Base-by-base conservation (phyloP, 2,888 invertebrate genomes). In the Anthophora plumipes region DNA sequence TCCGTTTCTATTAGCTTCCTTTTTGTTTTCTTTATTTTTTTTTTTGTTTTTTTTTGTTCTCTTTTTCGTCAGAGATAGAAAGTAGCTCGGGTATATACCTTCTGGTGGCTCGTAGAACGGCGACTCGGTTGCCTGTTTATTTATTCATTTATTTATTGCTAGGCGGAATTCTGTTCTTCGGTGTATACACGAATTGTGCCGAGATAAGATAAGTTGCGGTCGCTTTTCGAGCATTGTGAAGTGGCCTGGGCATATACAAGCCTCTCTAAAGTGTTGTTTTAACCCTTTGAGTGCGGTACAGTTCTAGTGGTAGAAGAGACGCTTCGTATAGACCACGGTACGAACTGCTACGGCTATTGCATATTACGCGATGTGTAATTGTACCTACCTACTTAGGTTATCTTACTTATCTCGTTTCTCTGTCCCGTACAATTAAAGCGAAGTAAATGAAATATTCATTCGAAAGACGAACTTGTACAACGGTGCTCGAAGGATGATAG, bases 161-260 rank as follows among this genome's bases (percentile, higher is more conserved):
- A 43, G 17, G 22, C 17, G 3, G 20, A 9, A 37, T 46, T 57
- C 68, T 31, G 31, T 39, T 37, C 48, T 39, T 59, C 22, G 22
- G 57, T 1, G 31, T 20, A n/a, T 50, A 50, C 46, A 48, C 59
- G 48, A 31, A 57, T 60, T 31, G 39, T 39, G 48, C 22, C 41
- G 43, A 64, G 52, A 64, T 71, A 71, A 64, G 64, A 64, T 64
- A 71, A 70, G 50, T 41, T 14, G 31, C 37, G 46, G 60, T 25
- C 43, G 43, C 43, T 68, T 68, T 31, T 25, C 43, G n/a, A 31
- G 46, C 43, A 46, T 68, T 68, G 41, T 14, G 20, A 64, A 50
- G 41, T n/a, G 22, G 39, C 66, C 17, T 14, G 39, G 25, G 25
- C 31, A 31, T 55, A 55, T 31, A 59, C 31, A 20, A 11, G 22